Base-by-base conservation (phyloP, 2,797 vertebrate species). In the Hippocampus kuda region DNA sequence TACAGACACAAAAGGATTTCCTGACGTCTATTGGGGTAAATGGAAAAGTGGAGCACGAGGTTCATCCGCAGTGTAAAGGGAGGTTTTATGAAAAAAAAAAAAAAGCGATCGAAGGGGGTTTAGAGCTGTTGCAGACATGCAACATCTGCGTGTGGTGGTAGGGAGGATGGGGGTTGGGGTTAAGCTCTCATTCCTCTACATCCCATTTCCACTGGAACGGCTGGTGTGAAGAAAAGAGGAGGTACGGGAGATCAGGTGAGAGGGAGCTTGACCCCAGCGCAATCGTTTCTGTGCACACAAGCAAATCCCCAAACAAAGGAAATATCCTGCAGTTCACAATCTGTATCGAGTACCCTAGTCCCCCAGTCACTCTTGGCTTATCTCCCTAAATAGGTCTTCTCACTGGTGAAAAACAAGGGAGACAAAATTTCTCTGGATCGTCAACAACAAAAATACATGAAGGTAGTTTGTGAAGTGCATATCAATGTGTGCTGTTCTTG, bases 141-240 rank as follows among this genome's bases (percentile, higher is more conserved):
- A 70, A 72, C 64, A 62, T 70, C 61, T 54, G 42, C 54, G 59
- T 59, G 10, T 30, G 62, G 26, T 11, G 30, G 65, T 26, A 26
- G 22, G 1, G 24, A 42, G 8, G 59, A 48, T 20, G 77, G 70
- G 68, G 70, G 67, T 41, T 69, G 71, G 74, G 79, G 72, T 85
- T 89, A 91, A 91, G 85, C 88, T 70, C 67, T 63, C 75, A 75
- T 79, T 87, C 85, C 86, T 89, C 87, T 69, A 90, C 69, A 88
- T 90, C 76, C 76, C 76, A 71, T 56, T 80, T 78, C 70, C 72
- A 71, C 72, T 68, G 77, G 79, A 77, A 64, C 10, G 15, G 64
- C 51, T 44, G 71, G 65, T 72, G 59, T 65, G 67, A 42, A 64
- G 3, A 48, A 63, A 64, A 41, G 41, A 26, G 49, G 30, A 12